These are phyloP conservation scores for Neoitamus cyanurus DNA, from an alignment of 2,888 invertebrate species.

Conservation along the genomic window DNA sequence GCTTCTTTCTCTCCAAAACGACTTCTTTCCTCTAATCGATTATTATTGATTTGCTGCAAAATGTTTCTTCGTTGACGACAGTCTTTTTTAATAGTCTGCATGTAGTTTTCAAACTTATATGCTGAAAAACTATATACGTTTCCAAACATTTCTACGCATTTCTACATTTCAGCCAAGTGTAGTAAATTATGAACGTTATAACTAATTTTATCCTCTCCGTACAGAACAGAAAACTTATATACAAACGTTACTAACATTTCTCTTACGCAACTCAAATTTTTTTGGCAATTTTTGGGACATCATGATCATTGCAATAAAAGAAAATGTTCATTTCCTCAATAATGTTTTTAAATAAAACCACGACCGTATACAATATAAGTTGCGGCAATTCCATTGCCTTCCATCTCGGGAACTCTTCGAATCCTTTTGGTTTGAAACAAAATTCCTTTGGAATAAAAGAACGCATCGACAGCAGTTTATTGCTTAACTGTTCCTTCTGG, in stretches of 20 bases:
- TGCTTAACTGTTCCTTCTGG: not conserved
- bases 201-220: conserved; percentile 1
- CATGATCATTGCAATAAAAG: not conserved
- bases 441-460: not conserved
- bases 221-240: not conserved
- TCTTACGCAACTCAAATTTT: not conserved
- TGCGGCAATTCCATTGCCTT: conserved; percentile 20
- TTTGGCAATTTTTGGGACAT: not conserved
- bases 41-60: not conserved
- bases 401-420: not conserved
- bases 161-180: not conserved
- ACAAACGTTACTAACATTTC: not conserved
- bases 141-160: not conserved
- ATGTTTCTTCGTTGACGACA: not conserved
- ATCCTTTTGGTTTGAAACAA: not conserved
- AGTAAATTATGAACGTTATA: conserved; percentile 28
- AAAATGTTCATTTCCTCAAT: conserved; percentile 16
- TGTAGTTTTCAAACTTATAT: not conserved
- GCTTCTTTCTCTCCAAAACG: not conserved
- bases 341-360: conserved; percentile 18
- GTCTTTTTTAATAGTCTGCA: not conserved
- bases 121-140: not conserved
- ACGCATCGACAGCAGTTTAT: not conserved
- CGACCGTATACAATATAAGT: not conserved
- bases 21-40: not conserved